Percentiles rank a stretch among this genome's conserved stretches.
Conservation (phyloP, 1,140 invertebrate genomes). For the Trichonephila clavipes region DNA sequence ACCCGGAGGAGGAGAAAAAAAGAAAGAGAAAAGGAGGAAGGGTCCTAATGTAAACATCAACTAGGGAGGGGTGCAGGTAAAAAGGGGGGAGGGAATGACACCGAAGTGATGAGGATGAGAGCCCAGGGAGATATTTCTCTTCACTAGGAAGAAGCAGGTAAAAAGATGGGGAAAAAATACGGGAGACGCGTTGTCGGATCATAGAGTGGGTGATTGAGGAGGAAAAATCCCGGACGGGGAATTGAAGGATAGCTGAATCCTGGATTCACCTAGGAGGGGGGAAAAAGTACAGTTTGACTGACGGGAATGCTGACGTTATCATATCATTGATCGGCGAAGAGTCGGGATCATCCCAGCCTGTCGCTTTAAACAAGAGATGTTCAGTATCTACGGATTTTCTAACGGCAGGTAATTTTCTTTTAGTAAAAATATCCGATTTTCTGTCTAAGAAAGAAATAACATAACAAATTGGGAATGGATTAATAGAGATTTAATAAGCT, state of each 20-base stretch:
- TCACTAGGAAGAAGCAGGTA: constrained; percentile 42
- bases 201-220: constrained; percentile 60
- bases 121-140: constrained; percentile 63
- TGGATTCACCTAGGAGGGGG: background rate
- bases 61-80: background rate
- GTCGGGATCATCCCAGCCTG: background rate
- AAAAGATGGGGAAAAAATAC: background rate
- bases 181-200: constrained; percentile 47
- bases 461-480: no score
- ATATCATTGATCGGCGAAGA: background rate
- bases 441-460: no score
- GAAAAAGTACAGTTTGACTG: background rate
- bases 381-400: no score
- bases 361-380: no score
- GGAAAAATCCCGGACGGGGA: constrained; percentile 45
- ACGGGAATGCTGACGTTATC: background rate
- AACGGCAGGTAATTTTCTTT: no score
- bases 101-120: constrained; percentile 54
- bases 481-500: no score
- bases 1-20: background rate
- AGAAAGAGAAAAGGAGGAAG: background rate
- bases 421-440: no score
- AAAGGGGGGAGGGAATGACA: background rate
- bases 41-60: constrained; percentile 65
- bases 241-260: constrained; percentile 43